A percentile compares a stretch with the other conserved stretches of the same genome.
These are phyloP conservation scores for Drosophila punjabiensis DNA, from an alignment of 1,140 invertebrate species.

Conservation along the genomic window DNA sequence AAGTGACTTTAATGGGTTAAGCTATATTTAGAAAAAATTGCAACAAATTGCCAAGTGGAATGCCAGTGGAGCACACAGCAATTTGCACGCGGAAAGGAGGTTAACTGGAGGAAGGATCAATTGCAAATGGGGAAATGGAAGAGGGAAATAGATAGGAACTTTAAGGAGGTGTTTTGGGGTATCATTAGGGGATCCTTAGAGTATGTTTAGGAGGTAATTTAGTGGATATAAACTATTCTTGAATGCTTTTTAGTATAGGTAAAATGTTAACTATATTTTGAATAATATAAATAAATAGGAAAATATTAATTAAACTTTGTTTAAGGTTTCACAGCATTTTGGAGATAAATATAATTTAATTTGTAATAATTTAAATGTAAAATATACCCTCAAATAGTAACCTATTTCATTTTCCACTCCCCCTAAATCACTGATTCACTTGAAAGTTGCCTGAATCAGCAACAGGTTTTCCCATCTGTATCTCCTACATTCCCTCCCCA, in stretches of 20 bases:
- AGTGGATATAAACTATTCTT: neutral
- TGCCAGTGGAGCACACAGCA: constrained; percentile 37
- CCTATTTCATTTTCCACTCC: neutral
- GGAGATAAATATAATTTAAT: too few relatives aligned
- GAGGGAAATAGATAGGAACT: neutral
- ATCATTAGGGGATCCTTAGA: neutral
- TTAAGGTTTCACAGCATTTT: neutral
- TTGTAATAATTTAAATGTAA: too few relatives aligned
- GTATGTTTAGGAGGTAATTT: neutral
- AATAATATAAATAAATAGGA: neutral
- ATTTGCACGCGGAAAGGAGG: constrained; percentile 28
- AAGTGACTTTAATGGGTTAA: constrained; percentile 75
- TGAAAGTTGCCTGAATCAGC: constrained; percentile 9
- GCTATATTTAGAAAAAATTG: constrained; percentile 71
- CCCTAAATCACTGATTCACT: neutral
- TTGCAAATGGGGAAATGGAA: constrained; percentile 2
- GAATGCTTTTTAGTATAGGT: neutral
- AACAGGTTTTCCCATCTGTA: constrained; percentile 27
- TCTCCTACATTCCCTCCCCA: neutral
- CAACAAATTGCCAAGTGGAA: constrained; percentile 52
- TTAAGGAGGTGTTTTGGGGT: constrained; percentile 1
- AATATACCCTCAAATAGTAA: neutral
- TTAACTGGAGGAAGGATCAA: constrained; percentile 31
- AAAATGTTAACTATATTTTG: neutral
- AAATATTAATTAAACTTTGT: neutral